Base-by-base conservation (phyloP, 2,113 vertebrate species). In the Strigops habroptila region DNA sequence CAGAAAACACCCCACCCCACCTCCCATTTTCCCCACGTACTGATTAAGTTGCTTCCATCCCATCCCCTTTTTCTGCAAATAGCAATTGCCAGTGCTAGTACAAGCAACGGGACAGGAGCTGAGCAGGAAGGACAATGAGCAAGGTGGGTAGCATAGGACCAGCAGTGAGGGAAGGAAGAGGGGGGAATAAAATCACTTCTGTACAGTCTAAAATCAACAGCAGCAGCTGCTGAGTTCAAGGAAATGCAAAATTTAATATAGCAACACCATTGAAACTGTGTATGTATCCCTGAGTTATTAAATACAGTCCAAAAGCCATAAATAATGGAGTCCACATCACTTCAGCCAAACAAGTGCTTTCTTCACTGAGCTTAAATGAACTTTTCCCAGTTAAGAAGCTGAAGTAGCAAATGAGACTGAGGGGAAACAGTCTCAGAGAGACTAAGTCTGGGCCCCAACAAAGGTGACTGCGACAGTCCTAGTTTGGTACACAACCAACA, bases 121-220 rank as follows among this genome's bases (percentile, higher is more conserved):
- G 97, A 98, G 98, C 98, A 98, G 97, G 98, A 98, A 97, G 97
- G 91, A 96, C 97, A 97, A 95, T 44, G 97, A 98, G 88, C 96
- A 97, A 98, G 97, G 91, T 93, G 97, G 97, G 97, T 89, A 57
- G 97, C 85, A 53, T 2, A 90, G 92, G 68, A 90, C 21, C 91
- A 97, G 96, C 92, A 91, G 94, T 43, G 91, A 82, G 49, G 89
- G 94, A 41, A 90, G 75, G 64, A 46, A 69, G 25, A 39, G 28
- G 7, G n/a, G 48, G 16, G 27, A 80, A 88, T 85, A 43, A 85
- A 88, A 64, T 74, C 39, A 62, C 27, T 84, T 79, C 75, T 77
- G 69, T 71, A 35, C 35, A 52, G 48, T 49, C 75, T 43, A 67
- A 97, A 87, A 94, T 15, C 76, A 77, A 94, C 25, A 87, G 77